Conservation (phyloP, 1,140 invertebrate genomes). For the Coenobita brevimanus region DNA sequence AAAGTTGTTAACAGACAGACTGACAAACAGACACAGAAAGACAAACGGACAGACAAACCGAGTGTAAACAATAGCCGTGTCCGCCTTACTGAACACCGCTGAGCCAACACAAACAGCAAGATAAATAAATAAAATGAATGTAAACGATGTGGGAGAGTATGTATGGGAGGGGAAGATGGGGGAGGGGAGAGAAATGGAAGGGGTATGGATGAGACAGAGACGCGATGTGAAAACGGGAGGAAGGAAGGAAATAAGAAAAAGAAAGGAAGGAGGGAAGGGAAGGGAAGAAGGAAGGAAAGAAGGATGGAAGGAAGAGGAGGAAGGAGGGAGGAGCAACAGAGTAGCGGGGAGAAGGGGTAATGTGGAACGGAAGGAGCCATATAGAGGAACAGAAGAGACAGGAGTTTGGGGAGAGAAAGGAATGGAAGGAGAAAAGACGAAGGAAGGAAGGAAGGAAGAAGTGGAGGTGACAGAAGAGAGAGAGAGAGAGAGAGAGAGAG, state of each 20-base stretch:
- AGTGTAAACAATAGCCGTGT: no score
- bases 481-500: slow-evolving; percentile 10
- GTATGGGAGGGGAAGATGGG: background rate
- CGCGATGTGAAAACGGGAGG: background rate
- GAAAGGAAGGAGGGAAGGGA: no score
- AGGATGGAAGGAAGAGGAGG: background rate
- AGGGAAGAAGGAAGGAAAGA: background rate
- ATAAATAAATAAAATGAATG: background rate
- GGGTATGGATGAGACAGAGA: background rate
- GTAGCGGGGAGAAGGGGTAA: background rate
- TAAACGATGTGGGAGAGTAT: no score
- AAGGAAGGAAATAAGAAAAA: no score
- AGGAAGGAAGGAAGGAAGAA: background rate
- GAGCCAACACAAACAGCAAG: no score
- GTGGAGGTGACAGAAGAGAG: background rate
- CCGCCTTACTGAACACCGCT: no score
- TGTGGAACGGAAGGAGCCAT: background rate
- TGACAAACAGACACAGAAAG: no score
- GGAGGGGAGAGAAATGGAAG: background rate
- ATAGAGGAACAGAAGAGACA: background rate
- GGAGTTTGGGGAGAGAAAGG: background rate
- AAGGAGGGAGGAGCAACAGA: background rate
- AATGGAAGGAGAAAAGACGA: background rate
- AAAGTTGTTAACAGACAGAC: no score
- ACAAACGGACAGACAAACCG: no score